Conservation (phyloP, 1,140 invertebrate genomes). For the Globodera rostochiensis region DNA sequence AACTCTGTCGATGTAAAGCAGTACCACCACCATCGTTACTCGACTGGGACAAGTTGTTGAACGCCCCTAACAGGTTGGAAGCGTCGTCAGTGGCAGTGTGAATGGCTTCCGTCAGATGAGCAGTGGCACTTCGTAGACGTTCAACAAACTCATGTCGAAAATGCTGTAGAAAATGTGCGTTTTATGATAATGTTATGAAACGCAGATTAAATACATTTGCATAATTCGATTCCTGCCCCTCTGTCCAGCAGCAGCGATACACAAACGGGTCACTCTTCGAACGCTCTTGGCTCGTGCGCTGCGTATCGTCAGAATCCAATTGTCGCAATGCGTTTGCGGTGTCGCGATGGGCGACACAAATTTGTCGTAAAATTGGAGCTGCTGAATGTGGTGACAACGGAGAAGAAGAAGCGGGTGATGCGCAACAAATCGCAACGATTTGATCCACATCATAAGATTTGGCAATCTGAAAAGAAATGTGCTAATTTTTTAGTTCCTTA, state of each 20-base stretch:
- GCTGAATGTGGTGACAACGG: neutral
- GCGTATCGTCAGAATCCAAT: neutral
- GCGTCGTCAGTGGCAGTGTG: neutral
- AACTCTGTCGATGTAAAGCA: neutral
- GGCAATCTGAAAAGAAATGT: neutral
- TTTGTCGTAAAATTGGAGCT: neutral
- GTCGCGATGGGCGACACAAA: neutral
- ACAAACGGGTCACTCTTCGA: neutral
- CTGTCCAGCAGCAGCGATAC: neutral
- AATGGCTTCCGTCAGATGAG: neutral
- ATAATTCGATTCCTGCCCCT: too few species aligned
- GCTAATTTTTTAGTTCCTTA: neutral
- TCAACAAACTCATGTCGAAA: neutral
- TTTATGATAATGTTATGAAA: too few species aligned
- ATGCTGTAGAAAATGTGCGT: neutral
- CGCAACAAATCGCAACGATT: neutral
- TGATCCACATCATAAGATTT: slow-evolving; percentile 5
- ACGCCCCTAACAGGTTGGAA: neutral
- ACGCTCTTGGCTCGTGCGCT: neutral
- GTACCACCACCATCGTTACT: too few species aligned
- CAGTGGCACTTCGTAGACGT: neutral
- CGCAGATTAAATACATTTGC: too few species aligned
- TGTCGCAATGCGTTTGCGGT: neutral
- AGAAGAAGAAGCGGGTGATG: neutral
- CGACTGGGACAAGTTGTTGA: too few species aligned